phyloP scores from a whole-genome alignment of 1,140 invertebrate species.

The Helicorthomorpha holstii region DNA sequence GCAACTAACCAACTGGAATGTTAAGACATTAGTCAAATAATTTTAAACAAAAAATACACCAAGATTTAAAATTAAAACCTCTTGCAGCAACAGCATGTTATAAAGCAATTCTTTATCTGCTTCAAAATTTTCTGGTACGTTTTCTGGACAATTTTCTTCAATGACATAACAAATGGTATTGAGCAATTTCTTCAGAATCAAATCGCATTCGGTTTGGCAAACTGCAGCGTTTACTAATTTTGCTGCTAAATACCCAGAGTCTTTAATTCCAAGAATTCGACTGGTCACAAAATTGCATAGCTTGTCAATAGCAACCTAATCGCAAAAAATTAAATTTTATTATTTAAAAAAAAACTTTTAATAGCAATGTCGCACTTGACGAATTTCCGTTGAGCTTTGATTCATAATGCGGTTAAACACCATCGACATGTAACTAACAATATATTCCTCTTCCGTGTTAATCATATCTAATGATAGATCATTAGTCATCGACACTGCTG shows the following conservation, averaged over 20 bases:
- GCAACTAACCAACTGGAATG: slow-evolving; percentile 34
- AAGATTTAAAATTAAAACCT: slow-evolving; percentile 28
- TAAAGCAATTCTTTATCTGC: slow-evolving; percentile 57
- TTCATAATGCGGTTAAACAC: slow-evolving; percentile 44
- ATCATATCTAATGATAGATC: slow-evolving; percentile 38
- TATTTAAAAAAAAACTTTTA: background rate
- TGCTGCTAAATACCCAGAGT: slow-evolving; percentile 58
- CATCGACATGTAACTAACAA: slow-evolving; percentile 48
- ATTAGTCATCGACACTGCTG: slow-evolving; percentile 36
- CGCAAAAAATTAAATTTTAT: slow-evolving; percentile 18
- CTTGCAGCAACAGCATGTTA: slow-evolving; percentile 52
- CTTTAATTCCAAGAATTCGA: slow-evolving; percentile 58
- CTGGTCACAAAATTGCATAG: slow-evolving; percentile 50
- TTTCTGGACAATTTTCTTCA: background rate
- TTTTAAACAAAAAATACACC: slow-evolving; percentile 9
- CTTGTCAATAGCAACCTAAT: slow-evolving; percentile 51
- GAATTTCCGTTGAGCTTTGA: slow-evolving; percentile 43
- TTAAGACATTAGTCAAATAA: slow-evolving; percentile 9
- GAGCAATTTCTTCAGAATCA: background rate
- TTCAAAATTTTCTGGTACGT: background rate
- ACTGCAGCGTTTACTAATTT: slow-evolving; percentile 45
- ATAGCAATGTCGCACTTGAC: slow-evolving; percentile 22
- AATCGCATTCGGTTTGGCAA: slow-evolving; percentile 37
- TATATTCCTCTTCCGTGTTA: slow-evolving; percentile 48
- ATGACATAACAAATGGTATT: slow-evolving; percentile 1